Conservation (phyloP, 1,140 invertebrate species). For the Sycobia sp. region DNA sequence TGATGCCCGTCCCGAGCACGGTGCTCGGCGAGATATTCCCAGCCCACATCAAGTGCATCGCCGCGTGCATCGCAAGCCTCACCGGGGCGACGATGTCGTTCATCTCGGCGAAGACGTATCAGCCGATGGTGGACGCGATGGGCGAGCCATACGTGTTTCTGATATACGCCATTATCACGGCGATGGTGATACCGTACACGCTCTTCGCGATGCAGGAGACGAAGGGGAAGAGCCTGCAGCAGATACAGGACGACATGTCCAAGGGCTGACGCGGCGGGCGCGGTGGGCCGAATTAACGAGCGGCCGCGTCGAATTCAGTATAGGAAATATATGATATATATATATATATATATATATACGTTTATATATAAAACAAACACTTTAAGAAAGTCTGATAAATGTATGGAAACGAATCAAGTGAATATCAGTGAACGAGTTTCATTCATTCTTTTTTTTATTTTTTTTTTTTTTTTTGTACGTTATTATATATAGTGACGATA, state of each 20-base stretch:
- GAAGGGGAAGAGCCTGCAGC: constrained; percentile 73
- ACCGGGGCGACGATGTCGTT: constrained; percentile 75
- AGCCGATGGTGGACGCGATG: constrained; percentile 65
- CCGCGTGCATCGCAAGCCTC: constrained; percentile 71
- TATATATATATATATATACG: too few relatives aligned
- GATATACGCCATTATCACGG: constrained; percentile 51
- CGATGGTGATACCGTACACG: constrained; percentile 66
- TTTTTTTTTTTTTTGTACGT: too few relatives aligned
- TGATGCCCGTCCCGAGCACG: constrained; percentile 73
- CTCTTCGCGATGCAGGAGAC: constrained; percentile 75
- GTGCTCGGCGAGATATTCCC: constrained; percentile 76
- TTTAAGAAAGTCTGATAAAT: background rate
- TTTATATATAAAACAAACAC: too few relatives aligned
- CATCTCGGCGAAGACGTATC: constrained; percentile 75
- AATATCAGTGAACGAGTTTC: too few relatives aligned
- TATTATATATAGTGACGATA: too few relatives aligned
- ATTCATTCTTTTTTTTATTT: too few relatives aligned
- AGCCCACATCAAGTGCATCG: constrained; percentile 69
- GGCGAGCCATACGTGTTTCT: constrained; percentile 48
- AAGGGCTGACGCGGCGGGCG: too few relatives aligned
- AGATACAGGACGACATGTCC: constrained; percentile 49
- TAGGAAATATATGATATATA: too few relatives aligned
- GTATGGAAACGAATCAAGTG: too few relatives aligned
- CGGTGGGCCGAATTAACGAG: too few relatives aligned
- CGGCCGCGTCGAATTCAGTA: too few relatives aligned